Percentiles rank a stretch among this genome's conserved stretches.
phyloP scores from a whole-genome alignment of 2,113 vertebrate species.

The Ranitomeya imitator region DNA sequence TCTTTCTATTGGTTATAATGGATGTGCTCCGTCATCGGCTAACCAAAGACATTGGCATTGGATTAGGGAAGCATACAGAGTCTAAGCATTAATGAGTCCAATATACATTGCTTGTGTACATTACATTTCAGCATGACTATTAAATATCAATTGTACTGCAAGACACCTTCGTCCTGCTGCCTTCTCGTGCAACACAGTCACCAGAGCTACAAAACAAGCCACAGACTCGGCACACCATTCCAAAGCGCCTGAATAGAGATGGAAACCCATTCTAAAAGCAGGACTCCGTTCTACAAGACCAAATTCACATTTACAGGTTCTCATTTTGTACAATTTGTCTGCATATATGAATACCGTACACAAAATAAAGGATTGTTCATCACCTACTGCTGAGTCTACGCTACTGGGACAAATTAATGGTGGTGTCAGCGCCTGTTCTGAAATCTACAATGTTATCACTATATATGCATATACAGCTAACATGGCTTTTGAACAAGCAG shows the following conservation, averaged over 20 bases:
- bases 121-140: conserved; percentile 24
- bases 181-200: background rate
- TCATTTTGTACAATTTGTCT: background rate
- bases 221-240: background rate
- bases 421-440: too few species aligned
- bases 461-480: too few species aligned
- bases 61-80: background rate
- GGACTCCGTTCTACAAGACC: background rate
- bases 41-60: background rate
- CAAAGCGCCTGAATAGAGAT: background rate
- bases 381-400: too few species aligned
- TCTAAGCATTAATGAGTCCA: conserved; percentile 8
- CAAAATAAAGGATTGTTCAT: too few species aligned
- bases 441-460: too few species aligned
- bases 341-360: too few species aligned
- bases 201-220: background rate
- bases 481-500: too few species aligned
- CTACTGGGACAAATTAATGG: too few species aligned
- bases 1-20: conserved; percentile 10
- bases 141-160: conserved; percentile 40
- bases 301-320: background rate
- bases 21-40: background rate
- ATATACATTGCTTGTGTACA: background rate
- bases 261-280: background rate
- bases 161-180: conserved; percentile 9